Percentiles rank a stretch among this genome's conserved stretches.
Evolutionary conservation across 2,113 vertebrate genomes (phyloP).

Genomic region (Urocitellus parryii): DNA sequence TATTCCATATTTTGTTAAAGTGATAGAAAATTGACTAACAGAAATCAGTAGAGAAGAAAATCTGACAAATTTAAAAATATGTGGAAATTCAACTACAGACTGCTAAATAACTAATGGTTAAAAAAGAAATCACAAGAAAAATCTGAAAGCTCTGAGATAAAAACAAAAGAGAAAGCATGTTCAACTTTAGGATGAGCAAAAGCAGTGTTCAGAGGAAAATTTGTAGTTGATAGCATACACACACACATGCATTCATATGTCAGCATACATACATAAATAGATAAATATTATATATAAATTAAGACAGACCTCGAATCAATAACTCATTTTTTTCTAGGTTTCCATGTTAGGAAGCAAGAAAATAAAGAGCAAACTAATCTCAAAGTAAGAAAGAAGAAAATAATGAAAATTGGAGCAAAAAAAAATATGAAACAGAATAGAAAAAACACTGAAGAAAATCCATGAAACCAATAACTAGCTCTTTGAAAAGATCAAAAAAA

Average conservation of each 20-base stretch:
- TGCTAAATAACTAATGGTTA: not conserved
- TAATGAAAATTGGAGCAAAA: not conserved
- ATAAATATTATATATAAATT: not conserved
- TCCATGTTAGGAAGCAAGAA: not conserved
- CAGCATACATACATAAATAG: not conserved
- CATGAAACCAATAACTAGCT: not conserved
- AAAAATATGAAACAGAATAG: not conserved
- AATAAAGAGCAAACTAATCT: not conserved
- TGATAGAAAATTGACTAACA: not conserved
- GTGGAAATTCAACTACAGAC: too few relatives aligned
- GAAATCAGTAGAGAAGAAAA: not conserved
- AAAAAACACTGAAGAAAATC: not conserved
- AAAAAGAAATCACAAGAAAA: not conserved
- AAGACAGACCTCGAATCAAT: not conserved
- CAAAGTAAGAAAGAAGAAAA: not conserved
- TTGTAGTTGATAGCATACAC: not conserved
- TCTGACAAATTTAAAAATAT: not conserved
- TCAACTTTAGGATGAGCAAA: not conserved
- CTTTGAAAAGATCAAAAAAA: too few relatives aligned
- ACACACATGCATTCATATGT: too few relatives aligned
- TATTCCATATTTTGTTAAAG: too few relatives aligned
- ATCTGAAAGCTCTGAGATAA: not conserved
- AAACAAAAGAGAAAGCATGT: not conserved
- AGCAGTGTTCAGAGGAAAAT: not conserved
- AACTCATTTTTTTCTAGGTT: not conserved